These are phyloP conservation scores for Lepidurus couesii DNA, from an alignment of 1,140 invertebrate genomes.

Conservation along the genomic window DNA sequence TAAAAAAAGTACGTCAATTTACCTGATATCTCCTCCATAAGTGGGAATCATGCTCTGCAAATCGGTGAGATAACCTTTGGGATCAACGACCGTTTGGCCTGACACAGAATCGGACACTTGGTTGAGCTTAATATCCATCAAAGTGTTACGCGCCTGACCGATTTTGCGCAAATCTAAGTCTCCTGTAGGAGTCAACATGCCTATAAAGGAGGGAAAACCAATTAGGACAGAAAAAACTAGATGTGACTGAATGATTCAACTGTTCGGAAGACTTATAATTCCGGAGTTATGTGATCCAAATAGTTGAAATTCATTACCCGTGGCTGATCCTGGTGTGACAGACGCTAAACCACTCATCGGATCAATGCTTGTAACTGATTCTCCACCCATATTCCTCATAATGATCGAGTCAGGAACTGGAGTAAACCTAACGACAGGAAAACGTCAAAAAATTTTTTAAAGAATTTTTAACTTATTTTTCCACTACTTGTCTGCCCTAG, in stretches of 20 bases:
- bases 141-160: conserved; percentile 96
- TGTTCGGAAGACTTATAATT: not conserved
- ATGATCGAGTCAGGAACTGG: conserved; percentile 95
- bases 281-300: not conserved
- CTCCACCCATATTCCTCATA: conserved; percentile 79
- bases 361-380: conserved; percentile 74
- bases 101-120: conserved; percentile 98
- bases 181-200: conserved; percentile 67
- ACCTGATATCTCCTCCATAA: conserved; percentile 95
- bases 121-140: conserved; percentile 98
- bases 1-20: conserved; percentile 37
- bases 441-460: not conserved
- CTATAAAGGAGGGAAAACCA: conserved; percentile 39
- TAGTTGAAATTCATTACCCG: not conserved
- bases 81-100: conserved; percentile 98
- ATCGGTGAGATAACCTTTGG: conserved; percentile 98
- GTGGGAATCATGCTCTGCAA: conserved; percentile 98
- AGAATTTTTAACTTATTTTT: not conserved
- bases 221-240: not conserved
- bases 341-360: conserved; percentile 74
- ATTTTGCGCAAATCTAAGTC: conserved; percentile 98
- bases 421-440: conserved; percentile 61
- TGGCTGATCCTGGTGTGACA: conserved; percentile 57
- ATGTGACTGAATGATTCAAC: not conserved
- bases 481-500: conserved; percentile 72